Evolutionary conservation across 2,888 invertebrate genomes (phyloP), one percentile per base, ranked within the genome.

Genomic region (Lasioglossum pauxillum): DNA sequence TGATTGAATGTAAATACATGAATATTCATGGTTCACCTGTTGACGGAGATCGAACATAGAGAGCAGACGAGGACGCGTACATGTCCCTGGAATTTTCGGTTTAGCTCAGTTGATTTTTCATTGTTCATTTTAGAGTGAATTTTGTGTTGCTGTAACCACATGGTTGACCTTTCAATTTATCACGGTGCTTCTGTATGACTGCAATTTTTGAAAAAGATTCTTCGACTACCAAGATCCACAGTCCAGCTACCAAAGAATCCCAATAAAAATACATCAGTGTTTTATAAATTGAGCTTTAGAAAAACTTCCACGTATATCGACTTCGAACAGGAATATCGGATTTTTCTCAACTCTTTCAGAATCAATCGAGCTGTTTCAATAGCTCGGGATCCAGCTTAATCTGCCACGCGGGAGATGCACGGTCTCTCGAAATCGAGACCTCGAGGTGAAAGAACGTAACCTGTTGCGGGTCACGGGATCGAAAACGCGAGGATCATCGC

Each of bases 401-500:
- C 69, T 14, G 7, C 35, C 41, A 38, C 41, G n/a, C 38, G 69
- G 71, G 23, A 57, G 23, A 27, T 23, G 16, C 7, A 46, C 31
- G 10, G 27, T 41, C 53, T 72, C 46, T 67, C 60, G 75, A 16
- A 60, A 72, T 35, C 64, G 49, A 44, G 46, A 78, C 23, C 23
- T 53, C 53, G 23, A 3, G 35, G 31, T 71, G 31, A 60, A 71
- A 64, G 71, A 72, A 72, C 49, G 71, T 89, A 88, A 88, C 87
- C 83, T 88, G 83, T 89, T 83, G 86, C 86, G 46, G 80, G 41
- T 12, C 31, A 35, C 19, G 67, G 10, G 35, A 69, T 69, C 67
- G 19, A 35, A 69, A 31, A 10, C 23, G 23, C 19, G 23, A 19
- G 67, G 23, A 69, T 53, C 53, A 23, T 67, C 31, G 31, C 64